Conservation (phyloP, 2,113 vertebrate species). For the Tragelaphus buxtoni region DNA sequence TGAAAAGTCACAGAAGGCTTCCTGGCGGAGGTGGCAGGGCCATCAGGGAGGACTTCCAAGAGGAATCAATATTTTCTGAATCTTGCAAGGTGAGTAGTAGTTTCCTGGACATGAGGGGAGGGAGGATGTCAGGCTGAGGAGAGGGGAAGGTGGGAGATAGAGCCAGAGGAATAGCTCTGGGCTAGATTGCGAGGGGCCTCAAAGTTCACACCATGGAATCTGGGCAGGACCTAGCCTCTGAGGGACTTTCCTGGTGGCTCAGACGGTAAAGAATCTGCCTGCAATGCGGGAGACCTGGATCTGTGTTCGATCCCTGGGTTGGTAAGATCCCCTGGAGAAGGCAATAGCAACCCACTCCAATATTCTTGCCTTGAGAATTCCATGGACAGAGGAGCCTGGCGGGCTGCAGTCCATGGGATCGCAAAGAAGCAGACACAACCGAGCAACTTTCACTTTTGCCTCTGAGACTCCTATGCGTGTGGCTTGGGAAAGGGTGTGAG, state of each 20-base stretch:
- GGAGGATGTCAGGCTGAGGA: not conserved
- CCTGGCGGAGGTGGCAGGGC: not conserved
- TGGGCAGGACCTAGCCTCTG: not conserved
- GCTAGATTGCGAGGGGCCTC: not conserved
- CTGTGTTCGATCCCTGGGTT: not conserved
- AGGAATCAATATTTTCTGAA: not conserved
- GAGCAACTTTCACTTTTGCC: not conserved
- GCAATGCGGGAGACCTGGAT: not conserved
- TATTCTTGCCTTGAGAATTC: not conserved
- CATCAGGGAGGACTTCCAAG: not conserved
- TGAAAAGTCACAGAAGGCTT: conserved; percentile 18
- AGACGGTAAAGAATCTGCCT: not conserved
- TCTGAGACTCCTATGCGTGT: not conserved
- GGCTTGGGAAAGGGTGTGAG: not conserved
- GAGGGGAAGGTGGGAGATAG: not conserved
- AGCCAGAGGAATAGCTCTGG: not conserved
- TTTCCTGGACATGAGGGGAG: not conserved
- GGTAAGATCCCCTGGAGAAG: not conserved
- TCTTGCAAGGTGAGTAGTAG: not conserved
- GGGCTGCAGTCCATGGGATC: not conserved
- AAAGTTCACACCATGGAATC: not conserved
- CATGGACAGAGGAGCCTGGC: not conserved
- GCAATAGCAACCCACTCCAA: not conserved
- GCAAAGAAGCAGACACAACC: not conserved
- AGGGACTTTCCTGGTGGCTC: not conserved